Percentiles rank a stretch among this genome's conserved stretches.
These are phyloP conservation scores for Prenolepis imparis DNA, from an alignment of 2,888 invertebrate species.

Conservation along the genomic window DNA sequence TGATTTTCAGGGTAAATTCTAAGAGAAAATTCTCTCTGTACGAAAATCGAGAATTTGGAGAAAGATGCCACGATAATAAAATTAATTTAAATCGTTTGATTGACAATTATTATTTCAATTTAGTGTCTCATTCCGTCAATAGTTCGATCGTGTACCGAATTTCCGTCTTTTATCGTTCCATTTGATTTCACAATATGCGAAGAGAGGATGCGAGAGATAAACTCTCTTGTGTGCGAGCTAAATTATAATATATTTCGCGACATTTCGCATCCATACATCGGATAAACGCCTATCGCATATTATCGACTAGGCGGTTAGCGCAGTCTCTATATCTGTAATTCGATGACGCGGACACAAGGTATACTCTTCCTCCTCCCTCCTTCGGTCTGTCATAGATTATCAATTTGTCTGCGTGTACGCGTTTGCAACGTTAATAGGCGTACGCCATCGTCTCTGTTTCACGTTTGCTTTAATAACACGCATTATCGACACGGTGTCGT, in stretches of 20 bases:
- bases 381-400: conserved; percentile 14
- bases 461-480: conserved; percentile 6
- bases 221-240: not conserved
- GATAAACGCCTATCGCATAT: conserved; percentile 24
- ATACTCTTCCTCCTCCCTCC: not conserved
- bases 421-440: conserved; percentile 30
- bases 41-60: no score
- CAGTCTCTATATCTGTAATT: conserved; percentile 39
- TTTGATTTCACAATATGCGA: not conserved
- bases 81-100: not conserved
- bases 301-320: conserved; percentile 16
- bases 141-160: not conserved
- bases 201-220: not conserved
- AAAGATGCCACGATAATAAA: not conserved
- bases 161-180: not conserved
- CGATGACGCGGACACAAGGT: not conserved
- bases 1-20: no score
- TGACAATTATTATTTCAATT: not conserved
- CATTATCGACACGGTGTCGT: conserved; percentile 27
- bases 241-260: conserved; percentile 21
- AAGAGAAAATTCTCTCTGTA: no score
- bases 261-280: conserved; percentile 12
- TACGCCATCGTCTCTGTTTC: conserved; percentile 3
- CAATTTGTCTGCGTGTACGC: conserved; percentile 42
- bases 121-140: not conserved